Evolutionary conservation across 2,113 vertebrate species (phyloP).

Genomic region (Phycodurus eques): DNA sequence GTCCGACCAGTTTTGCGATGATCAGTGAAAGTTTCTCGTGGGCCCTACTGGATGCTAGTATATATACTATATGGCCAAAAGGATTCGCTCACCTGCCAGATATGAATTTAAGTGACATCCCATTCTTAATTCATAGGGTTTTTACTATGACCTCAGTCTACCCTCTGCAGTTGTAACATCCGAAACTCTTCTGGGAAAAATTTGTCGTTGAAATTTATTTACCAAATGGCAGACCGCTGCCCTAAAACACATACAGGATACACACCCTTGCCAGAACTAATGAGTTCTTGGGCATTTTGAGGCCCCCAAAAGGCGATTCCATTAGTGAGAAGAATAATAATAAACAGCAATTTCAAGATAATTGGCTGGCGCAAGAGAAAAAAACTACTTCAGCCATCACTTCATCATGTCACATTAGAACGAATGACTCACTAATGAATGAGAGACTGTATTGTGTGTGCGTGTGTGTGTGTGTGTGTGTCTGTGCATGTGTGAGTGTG

Average conservation of each 20-base stretch:
- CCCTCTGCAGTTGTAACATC: too few relatives aligned
- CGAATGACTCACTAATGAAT: slow-evolving; percentile 43
- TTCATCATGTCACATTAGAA: slow-evolving; percentile 48
- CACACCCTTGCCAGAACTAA: not conserved
- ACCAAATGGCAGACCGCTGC: too few relatives aligned
- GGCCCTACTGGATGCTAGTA: too few relatives aligned
- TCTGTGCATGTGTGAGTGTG: slow-evolving; percentile 4
- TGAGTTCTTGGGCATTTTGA: not conserved
- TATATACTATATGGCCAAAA: too few relatives aligned
- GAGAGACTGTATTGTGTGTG: slow-evolving; percentile 16
- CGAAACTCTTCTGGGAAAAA: too few relatives aligned
- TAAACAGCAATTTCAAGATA: not conserved
- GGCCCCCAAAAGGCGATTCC: not conserved
- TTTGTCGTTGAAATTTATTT: too few relatives aligned
- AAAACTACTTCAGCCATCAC: slow-evolving; percentile 45
- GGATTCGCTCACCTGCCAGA: too few relatives aligned
- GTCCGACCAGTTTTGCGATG: too few relatives aligned
- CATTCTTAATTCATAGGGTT: too few relatives aligned
- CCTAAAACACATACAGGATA: not conserved
- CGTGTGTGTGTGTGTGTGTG: slow-evolving; percentile 5
- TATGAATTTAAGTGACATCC: too few relatives aligned
- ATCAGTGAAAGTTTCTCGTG: too few relatives aligned
- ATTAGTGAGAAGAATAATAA: not conserved
- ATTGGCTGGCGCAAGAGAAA: not conserved
- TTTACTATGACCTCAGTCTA: too few relatives aligned